Conservation (phyloP, 2,797 vertebrate genomes). For the Nasua narica region DNA sequence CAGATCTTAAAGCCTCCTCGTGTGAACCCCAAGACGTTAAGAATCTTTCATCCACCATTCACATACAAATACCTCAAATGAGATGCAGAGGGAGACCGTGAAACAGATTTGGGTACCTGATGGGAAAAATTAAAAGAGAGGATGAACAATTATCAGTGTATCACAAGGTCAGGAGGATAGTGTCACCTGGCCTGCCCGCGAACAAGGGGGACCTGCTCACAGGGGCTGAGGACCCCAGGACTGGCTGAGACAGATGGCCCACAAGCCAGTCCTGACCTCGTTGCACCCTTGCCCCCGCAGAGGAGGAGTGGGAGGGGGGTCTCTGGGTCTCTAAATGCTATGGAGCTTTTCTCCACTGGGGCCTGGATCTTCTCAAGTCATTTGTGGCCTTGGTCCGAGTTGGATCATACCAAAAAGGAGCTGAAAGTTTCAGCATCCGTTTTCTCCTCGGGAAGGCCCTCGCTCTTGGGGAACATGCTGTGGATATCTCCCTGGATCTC, state of each 20-base stretch:
- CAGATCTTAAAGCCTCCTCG: conserved; percentile 5
- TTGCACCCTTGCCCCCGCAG: not conserved
- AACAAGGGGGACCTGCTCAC: not conserved
- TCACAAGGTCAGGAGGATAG: not conserved
- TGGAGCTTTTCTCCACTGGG: not conserved
- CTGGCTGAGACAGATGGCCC: not conserved
- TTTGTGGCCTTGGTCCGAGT: not conserved
- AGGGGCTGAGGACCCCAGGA: not conserved
- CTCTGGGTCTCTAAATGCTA: not conserved
- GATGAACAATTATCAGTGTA: not conserved
- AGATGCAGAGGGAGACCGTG: not conserved
- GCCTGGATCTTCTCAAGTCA: not conserved
- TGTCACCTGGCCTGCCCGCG: not conserved
- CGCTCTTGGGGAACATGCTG: not conserved
- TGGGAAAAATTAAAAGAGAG: not conserved
- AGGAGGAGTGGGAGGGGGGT: too few relatives aligned
- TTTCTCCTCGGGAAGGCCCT: not conserved
- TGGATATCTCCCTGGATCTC: accelerated
- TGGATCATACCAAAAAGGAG: not conserved
- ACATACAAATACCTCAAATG: not conserved
- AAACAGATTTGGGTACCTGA: not conserved
- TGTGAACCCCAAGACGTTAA: not conserved
- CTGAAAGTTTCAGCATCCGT: not conserved
- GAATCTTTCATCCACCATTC: not conserved
- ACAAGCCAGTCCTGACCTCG: not conserved